phyloP scores from a whole-genome alignment of 2,888 invertebrate species.

The Dendrolimus houi region DNA sequence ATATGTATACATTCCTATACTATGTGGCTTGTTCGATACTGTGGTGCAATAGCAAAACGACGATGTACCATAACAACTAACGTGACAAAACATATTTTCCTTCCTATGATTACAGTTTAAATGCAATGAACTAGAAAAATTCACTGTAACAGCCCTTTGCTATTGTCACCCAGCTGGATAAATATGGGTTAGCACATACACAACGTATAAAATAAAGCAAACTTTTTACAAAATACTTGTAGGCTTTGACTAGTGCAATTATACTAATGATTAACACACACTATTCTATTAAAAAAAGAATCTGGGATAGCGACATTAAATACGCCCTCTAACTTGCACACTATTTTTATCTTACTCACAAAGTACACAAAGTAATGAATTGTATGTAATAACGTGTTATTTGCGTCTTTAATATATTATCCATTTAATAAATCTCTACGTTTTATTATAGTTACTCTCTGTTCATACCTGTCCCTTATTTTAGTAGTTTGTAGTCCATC shows the following conservation, averaged over 20 bases:
- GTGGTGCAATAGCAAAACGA: conserved; percentile 63
- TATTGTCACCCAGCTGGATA: conserved; percentile 62
- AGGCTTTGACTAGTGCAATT: neutral
- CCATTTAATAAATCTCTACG: too few species aligned
- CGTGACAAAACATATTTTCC: conserved; percentile 29
- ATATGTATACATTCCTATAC: conserved; percentile 70
- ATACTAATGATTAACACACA: too few species aligned
- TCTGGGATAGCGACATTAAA: too few species aligned
- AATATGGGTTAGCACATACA: conserved; percentile 59
- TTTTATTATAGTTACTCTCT: too few species aligned
- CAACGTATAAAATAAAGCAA: conserved; percentile 61
- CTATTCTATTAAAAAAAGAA: too few species aligned
- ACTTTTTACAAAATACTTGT: conserved; percentile 47
- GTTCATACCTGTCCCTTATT: too few species aligned
- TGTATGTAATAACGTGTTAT: too few species aligned
- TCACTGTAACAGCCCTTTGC: conserved; percentile 48
- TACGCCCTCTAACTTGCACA: too few species aligned
- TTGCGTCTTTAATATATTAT: too few species aligned
- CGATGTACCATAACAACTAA: conserved; percentile 19
- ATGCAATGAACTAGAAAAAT: conserved; percentile 60
- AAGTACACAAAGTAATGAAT: too few species aligned
- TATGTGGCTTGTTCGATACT: conserved; percentile 59
- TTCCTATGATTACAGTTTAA: conserved; percentile 63
- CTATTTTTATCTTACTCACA: too few species aligned
- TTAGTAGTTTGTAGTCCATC: too few species aligned